Conservation (phyloP, 1,140 invertebrate genomes). For the Leguminivora glycinivorella region DNA sequence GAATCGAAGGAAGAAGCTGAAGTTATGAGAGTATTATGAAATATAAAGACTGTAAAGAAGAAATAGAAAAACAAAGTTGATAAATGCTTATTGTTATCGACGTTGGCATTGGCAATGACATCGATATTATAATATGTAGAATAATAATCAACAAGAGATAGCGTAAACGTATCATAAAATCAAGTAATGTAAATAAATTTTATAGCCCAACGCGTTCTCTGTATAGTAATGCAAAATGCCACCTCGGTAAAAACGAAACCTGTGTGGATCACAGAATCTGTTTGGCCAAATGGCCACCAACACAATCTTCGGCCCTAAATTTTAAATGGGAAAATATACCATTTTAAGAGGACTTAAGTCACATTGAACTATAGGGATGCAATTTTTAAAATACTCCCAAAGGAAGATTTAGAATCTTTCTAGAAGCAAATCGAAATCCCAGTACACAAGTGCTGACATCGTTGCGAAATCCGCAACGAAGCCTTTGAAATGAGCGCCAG, state of each 20-base stretch:
- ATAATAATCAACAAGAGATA: not conserved
- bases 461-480: slow-evolving; percentile 41
- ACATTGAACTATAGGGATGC: not conserved
- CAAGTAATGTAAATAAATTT: no score
- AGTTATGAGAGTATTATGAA: not conserved
- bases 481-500: slow-evolving; percentile 43
- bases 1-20: not conserved
- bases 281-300: no score
- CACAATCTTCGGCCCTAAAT: no score
- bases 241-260: no score
- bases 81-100: not conserved
- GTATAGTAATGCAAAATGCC: no score
- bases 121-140: not conserved
- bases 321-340: no score
- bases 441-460: slow-evolving; percentile 27
- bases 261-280: no score
- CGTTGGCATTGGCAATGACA: not conserved
- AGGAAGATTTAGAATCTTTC: not conserved
- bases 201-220: no score
- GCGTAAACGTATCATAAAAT: no score
- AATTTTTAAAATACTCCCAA: not conserved
- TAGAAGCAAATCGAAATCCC: slow-evolving; percentile 13
- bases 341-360: no score
- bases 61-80: not conserved
- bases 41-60: not conserved